These are phyloP conservation scores for Macrophya annulata DNA, from an alignment of 2,888 invertebrate species.

Conservation along the genomic window DNA sequence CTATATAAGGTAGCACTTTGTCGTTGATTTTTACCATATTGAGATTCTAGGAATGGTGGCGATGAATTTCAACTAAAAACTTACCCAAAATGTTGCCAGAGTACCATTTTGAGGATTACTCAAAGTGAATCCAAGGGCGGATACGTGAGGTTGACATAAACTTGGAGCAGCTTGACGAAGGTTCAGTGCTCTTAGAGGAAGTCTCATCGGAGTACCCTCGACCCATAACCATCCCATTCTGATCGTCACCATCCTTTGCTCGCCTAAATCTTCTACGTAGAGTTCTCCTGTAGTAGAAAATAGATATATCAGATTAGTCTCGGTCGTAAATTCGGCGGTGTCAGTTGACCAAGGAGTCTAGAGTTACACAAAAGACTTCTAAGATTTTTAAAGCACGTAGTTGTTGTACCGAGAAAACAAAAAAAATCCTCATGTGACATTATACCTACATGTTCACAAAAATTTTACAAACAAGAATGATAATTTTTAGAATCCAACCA, in stretches of 20 bases:
- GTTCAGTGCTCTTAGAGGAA: slow-evolving; percentile 76
- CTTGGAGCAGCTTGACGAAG: slow-evolving; percentile 75
- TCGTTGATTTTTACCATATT: not conserved
- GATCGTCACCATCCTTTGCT: slow-evolving; percentile 75
- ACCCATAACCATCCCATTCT: slow-evolving; percentile 78
- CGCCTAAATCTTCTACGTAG: slow-evolving; percentile 76
- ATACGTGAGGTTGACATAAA: slow-evolving; percentile 75
- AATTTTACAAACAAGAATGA: not conserved
- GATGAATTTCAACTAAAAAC: not conserved
- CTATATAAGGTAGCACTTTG: not conserved
- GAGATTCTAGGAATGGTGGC: not conserved
- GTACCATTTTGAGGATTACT: slow-evolving; percentile 75
- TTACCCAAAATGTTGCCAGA: slow-evolving; percentile 77
- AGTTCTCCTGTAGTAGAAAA: slow-evolving; percentile 73
- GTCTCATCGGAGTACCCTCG: slow-evolving; percentile 75
- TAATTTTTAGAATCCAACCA: not conserved
- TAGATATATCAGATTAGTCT: not conserved
- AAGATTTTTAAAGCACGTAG: not conserved
- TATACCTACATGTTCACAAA: not conserved
- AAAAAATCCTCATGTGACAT: not conserved
- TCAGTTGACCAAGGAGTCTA: not conserved
- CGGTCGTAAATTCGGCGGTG: not conserved
- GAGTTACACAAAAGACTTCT: not conserved
- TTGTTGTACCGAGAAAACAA: not conserved
- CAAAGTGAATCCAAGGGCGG: slow-evolving; percentile 76